phyloP scores from a whole-genome alignment of 2,888 invertebrate species.

The Blera fallax region DNA sequence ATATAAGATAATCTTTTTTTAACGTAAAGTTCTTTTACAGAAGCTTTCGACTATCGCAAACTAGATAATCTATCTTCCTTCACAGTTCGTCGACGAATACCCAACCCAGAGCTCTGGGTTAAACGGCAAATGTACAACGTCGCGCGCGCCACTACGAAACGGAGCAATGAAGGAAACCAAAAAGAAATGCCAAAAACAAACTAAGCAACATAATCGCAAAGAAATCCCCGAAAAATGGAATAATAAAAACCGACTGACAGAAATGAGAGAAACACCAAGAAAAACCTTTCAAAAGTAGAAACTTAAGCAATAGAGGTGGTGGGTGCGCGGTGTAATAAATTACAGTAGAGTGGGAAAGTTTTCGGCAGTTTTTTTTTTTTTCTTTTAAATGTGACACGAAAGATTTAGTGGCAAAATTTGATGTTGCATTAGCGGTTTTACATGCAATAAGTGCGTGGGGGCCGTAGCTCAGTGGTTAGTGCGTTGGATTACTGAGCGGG shows the following conservation, averaged over 20 bases:
- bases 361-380: too few species aligned
- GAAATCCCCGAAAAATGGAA: conserved; percentile 60
- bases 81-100: conserved; percentile 60
- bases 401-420: too few species aligned
- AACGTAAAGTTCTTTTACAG: conserved; percentile 17
- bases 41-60: conserved; percentile 62
- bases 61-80: conserved; percentile 68
- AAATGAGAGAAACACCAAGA: conserved; percentile 4
- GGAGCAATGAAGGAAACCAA: conserved; percentile 32
- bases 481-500: too few species aligned
- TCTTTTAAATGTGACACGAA: too few species aligned
- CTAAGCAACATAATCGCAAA: conserved; percentile 50
- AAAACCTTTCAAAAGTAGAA: conserved; percentile 45
- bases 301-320: background rate
- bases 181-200: conserved; percentile 59
- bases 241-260: conserved; percentile 3
- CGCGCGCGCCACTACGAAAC: background rate
- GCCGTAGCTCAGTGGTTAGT: too few species aligned
- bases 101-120: background rate
- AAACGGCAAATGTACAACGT: background rate
- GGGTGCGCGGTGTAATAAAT: background rate
- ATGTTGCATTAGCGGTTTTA: too few species aligned
- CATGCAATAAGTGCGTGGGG: too few species aligned
- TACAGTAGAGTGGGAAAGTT: conserved; percentile 13
- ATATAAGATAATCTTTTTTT: background rate